phyloP scores from a whole-genome alignment of 2,888 invertebrate genomes.

The Helleia helle region DNA sequence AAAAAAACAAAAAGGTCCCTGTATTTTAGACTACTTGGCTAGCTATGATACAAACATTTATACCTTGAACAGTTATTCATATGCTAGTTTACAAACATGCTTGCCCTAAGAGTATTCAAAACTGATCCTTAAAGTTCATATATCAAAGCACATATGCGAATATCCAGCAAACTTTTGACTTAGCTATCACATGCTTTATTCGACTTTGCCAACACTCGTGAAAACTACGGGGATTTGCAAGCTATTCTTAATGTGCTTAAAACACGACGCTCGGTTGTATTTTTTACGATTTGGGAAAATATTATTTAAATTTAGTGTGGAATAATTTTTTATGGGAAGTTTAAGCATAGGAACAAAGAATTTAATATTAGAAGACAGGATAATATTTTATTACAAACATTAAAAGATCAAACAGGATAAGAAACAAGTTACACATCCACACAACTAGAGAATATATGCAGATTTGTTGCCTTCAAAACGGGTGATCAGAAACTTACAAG shows the following conservation, averaged over 20 bases:
- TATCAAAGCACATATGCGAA: background rate
- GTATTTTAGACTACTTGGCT: no score
- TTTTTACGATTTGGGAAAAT: background rate
- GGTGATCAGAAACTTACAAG: no score
- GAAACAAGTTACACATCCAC: no score
- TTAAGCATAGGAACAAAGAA: no score
- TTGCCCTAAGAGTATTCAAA: background rate
- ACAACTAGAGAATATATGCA: no score
- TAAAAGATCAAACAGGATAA: no score
- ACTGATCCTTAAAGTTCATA: background rate
- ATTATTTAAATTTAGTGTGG: background rate
- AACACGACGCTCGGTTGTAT: slow-evolving; percentile 24
- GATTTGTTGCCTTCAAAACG: no score
- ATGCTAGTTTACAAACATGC: background rate
- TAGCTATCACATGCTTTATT: slow-evolving; percentile 53
- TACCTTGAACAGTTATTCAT: slow-evolving; percentile 4
- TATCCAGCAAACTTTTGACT: slow-evolving; percentile 40
- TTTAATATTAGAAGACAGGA: no score
- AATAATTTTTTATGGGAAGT: no score
- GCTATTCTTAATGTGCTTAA: slow-evolving; percentile 49
- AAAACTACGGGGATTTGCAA: slow-evolving; percentile 50
- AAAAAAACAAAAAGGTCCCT: no score
- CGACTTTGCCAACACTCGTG: slow-evolving; percentile 47
- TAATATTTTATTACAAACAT: no score
- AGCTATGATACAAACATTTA: background rate